These are phyloP conservation scores for Prionailurus bengalensis DNA, from an alignment of 2,113 vertebrate species.

Conservation along the genomic window DNA sequence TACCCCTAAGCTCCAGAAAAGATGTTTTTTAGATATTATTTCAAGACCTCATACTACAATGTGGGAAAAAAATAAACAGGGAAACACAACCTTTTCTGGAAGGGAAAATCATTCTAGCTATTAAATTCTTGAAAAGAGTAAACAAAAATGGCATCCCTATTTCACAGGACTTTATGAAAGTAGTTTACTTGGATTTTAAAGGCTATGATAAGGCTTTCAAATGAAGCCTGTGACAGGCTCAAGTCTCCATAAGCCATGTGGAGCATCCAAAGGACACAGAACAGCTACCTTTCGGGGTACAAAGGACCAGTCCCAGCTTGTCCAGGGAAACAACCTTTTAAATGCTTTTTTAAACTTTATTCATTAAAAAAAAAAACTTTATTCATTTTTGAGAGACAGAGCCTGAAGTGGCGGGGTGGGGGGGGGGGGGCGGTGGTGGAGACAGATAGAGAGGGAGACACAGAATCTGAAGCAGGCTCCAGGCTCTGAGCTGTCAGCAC, in stretches of 20 bases:
- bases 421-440: too few relatives aligned
- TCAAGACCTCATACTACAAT: slow-evolving; percentile 28
- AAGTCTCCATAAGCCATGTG: not conserved
- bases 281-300: slow-evolving; percentile 20
- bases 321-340: not conserved
- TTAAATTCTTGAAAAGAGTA: slow-evolving; percentile 68
- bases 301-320: not conserved
- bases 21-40: not conserved
- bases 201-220: slow-evolving; percentile 65
- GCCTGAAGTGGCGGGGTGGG: too few relatives aligned
- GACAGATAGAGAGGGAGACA: too few relatives aligned
- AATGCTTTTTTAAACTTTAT: too few relatives aligned
- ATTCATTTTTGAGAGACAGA: too few relatives aligned
- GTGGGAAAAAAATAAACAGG: slow-evolving; percentile 54
- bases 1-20: slow-evolving; percentile 29
- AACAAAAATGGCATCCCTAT: slow-evolving; percentile 26
- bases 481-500: too few relatives aligned
- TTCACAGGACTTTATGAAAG: slow-evolving; percentile 51
- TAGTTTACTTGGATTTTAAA: slow-evolving; percentile 73
- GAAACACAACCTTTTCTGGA: slow-evolving; percentile 41
- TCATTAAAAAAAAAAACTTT: too few relatives aligned
- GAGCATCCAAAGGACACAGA: not conserved
- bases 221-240: slow-evolving; percentile 36
- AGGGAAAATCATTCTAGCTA: slow-evolving; percentile 46
- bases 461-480: too few relatives aligned